Evolutionary conservation across 1,140 invertebrate genomes (phyloP).

Genomic region (Andrena cerasifolii): DNA sequence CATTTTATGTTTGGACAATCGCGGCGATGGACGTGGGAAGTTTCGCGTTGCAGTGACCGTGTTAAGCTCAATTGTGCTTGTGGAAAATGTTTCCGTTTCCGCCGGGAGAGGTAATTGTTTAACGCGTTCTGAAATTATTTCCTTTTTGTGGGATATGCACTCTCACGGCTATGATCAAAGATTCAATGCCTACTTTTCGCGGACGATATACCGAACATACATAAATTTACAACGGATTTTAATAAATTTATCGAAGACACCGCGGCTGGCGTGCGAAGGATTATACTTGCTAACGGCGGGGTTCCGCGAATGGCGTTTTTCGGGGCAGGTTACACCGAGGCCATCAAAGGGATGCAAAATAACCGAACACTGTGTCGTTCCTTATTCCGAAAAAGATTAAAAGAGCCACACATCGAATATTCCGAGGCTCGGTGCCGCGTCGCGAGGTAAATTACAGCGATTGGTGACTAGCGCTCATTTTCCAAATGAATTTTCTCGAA

Average conservation of each 20-base stretch:
- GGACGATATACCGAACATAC: slow-evolving; percentile 17
- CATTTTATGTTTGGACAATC: neutral
- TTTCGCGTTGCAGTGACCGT: neutral
- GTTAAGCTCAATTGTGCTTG: neutral
- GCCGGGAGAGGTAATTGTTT: neutral
- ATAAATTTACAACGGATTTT: slow-evolving; percentile 9
- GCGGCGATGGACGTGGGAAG: neutral
- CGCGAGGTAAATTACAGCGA: slow-evolving; percentile 4
- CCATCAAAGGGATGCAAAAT: slow-evolving; percentile 48
- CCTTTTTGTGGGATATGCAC: no score
- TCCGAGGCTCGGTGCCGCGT: neutral
- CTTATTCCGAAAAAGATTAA: slow-evolving; percentile 5
- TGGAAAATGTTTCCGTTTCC: neutral
- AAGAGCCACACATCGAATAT: slow-evolving; percentile 20
- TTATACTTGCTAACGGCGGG: slow-evolving; percentile 47
- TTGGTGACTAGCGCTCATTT: no score
- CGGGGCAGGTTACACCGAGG: slow-evolving; percentile 23
- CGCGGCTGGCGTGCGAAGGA: slow-evolving; percentile 1
- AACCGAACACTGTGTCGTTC: slow-evolving; percentile 25
- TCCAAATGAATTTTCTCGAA: no score
- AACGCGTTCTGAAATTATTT: slow-evolving; percentile 3
- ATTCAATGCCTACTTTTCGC: slow-evolving; percentile 15
- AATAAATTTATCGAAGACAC: slow-evolving; percentile 32
- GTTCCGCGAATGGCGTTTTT: slow-evolving; percentile 26
- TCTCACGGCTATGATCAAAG: slow-evolving; percentile 9